Evolutionary conservation across 2,888 invertebrate genomes (phyloP).

Genomic region (Nomada goodeniana): DNA sequence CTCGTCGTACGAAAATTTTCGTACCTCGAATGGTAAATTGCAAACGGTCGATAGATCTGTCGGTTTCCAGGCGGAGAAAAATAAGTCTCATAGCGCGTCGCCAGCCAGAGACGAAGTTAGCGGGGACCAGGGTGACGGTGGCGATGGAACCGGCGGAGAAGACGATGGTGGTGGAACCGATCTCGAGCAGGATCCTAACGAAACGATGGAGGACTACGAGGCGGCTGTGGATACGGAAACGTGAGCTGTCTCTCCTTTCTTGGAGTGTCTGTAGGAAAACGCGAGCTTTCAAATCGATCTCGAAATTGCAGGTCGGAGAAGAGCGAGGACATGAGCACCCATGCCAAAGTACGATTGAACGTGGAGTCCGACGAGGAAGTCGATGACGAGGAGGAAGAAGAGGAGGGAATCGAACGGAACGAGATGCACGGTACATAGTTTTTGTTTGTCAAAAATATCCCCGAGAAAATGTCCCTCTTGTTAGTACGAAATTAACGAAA

Average conservation of each 20-base stretch:
- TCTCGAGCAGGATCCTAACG: conserved; percentile 87
- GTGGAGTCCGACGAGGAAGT: conserved; percentile 88
- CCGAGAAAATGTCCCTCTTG: neutral
- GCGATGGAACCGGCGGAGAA: conserved; percentile 86
- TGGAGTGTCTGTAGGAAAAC: neutral
- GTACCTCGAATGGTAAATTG: neutral
- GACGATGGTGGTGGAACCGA: conserved; percentile 87
- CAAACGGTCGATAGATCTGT: too few relatives aligned
- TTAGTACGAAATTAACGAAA: neutral
- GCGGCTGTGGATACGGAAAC: conserved; percentile 89
- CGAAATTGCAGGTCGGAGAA: conserved; percentile 87
- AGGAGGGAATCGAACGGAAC: conserved; percentile 75
- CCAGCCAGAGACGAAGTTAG: conserved; percentile 86
- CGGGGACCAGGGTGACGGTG: conserved; percentile 88
- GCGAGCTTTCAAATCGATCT: neutral
- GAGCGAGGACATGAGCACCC: conserved; percentile 89
- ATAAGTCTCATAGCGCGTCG: conserved; percentile 87
- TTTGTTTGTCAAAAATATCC: neutral
- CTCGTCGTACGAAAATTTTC: neutral
- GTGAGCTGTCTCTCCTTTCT: conserved; percentile 81
- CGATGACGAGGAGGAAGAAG: conserved; percentile 83
- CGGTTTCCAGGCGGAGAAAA: conserved; percentile 84
- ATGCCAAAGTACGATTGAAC: conserved; percentile 89
- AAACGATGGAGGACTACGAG: conserved; percentile 89
- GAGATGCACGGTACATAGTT: conserved; percentile 75